A percentile compares a stretch with the other conserved stretches of the same genome.
phyloP scores from a whole-genome alignment of 2,797 vertebrate genomes.

The Rhinatrema bivittatum region DNA sequence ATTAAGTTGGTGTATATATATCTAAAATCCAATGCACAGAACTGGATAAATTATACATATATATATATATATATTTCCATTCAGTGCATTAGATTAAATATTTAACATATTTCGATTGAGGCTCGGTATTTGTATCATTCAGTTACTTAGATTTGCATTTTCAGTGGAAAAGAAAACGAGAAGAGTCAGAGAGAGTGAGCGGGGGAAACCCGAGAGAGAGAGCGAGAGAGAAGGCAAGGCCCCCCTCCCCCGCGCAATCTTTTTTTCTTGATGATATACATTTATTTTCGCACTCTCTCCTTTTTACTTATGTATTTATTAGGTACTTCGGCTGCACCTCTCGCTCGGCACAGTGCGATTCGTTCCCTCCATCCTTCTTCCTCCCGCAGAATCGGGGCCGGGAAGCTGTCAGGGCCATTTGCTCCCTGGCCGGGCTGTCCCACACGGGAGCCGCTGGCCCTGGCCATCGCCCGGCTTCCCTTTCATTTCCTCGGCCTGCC shows the following conservation, averaged over 20 bases:
- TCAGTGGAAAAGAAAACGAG: too few relatives aligned
- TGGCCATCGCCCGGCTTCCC: slow-evolving; percentile 27
- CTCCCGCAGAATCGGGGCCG: slow-evolving; percentile 11
- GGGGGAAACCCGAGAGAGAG: background rate
- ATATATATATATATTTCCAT: too few relatives aligned
- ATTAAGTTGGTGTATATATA: too few relatives aligned
- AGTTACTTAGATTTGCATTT: too few relatives aligned
- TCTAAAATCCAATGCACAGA: too few relatives aligned
- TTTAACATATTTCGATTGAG: too few relatives aligned
- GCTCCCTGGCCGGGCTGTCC: slow-evolving; percentile 23
- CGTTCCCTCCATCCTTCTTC: slow-evolving; percentile 11
- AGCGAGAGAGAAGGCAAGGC: background rate
- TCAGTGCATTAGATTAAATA: too few relatives aligned
- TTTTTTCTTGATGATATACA: slow-evolving; percentile 33
- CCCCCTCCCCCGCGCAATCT: background rate
- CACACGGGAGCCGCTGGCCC: slow-evolving; percentile 20
- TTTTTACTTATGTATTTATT: slow-evolving; percentile 30
- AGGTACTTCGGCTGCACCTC: slow-evolving; percentile 13
- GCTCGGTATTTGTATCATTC: too few relatives aligned
- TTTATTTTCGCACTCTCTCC: slow-evolving; percentile 36
- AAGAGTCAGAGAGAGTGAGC: background rate
- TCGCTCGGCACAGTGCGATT: slow-evolving; percentile 19
- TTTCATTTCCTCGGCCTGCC: slow-evolving; percentile 47
- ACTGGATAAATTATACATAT: too few relatives aligned
- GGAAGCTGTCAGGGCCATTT: slow-evolving; percentile 17